These are phyloP conservation scores for Ictidomys tridecemlineatus DNA, from an alignment of 2,113 vertebrate genomes.

Conservation along the genomic window DNA sequence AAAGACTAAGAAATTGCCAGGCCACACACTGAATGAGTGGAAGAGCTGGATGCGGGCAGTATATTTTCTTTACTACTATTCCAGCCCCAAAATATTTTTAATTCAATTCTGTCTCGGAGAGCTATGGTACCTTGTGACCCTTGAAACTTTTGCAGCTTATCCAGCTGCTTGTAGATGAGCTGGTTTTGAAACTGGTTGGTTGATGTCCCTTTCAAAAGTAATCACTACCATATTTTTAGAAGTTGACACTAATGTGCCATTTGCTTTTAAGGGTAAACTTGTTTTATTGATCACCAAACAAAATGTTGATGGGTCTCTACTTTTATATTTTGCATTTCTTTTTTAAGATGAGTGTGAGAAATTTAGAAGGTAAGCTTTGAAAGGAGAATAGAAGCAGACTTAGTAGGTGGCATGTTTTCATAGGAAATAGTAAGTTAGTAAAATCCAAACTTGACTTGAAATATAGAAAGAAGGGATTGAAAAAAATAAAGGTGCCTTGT, in stretches of 20 bases:
- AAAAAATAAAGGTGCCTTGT: conserved; percentile 42
- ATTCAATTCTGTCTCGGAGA: not conserved
- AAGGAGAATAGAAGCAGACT: not conserved
- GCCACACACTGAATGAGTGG: not conserved
- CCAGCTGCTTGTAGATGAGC: not conserved
- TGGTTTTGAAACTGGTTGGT: not conserved
- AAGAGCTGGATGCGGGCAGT: not conserved
- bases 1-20: not conserved
- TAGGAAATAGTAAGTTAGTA: not conserved
- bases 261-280: conserved; percentile 24
- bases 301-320: not conserved
- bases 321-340: not conserved
- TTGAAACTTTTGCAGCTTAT: not conserved
- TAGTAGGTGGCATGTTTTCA: conserved; percentile 35
- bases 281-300: not conserved
- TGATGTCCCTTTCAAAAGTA: not conserved
- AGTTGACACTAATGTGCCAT: not conserved
- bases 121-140: not conserved
- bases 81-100: not conserved
- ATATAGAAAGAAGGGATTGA: not conserved
- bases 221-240: not conserved
- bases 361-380: conserved; percentile 41
- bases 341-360: not conserved
- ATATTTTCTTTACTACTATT: not conserved
- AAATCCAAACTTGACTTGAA: conserved; percentile 35